Evolutionary conservation across 2,888 invertebrate genomes (phyloP).

Genomic region (Nowickia ferox): DNA sequence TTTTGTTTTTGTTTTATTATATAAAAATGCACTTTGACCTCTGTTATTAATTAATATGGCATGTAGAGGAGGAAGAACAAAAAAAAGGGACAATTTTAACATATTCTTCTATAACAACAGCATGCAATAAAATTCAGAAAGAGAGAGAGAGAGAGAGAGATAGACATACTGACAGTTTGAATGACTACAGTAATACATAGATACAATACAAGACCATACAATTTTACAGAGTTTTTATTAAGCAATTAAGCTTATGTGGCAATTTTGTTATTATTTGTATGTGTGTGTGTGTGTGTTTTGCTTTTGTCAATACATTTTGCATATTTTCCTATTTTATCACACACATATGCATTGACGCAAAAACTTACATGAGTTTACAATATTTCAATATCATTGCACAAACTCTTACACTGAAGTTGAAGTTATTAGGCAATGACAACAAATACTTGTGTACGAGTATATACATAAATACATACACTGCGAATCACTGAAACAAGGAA

Average conservation of each 20-base stretch:
- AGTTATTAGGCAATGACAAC: slow-evolving; percentile 3
- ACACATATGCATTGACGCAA: not conserved
- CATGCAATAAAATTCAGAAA: slow-evolving; percentile 22
- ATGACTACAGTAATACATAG: slow-evolving; percentile 29
- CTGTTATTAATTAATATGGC: slow-evolving; percentile 65
- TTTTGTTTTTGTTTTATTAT: slow-evolving; percentile 31
- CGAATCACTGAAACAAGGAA: not conserved
- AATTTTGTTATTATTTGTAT: slow-evolving; percentile 43
- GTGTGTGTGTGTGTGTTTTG: not conserved
- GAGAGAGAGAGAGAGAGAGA: slow-evolving; percentile 2
- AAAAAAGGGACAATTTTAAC: slow-evolving; percentile 36
- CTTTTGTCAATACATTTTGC: slow-evolving; percentile 28
- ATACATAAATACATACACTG: too few species aligned
- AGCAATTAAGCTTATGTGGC: slow-evolving; percentile 71
- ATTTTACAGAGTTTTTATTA: slow-evolving; percentile 66
- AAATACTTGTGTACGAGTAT: not conserved
- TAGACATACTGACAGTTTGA: not conserved
- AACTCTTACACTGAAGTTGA: slow-evolving; percentile 22
- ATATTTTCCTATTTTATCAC: slow-evolving; percentile 33
- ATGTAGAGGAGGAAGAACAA: slow-evolving; percentile 33
- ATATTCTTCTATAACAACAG: slow-evolving; percentile 31
- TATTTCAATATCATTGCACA: slow-evolving; percentile 13
- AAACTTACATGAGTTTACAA: not conserved
- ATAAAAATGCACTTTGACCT: slow-evolving; percentile 63
- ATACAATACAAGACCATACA: slow-evolving; percentile 53